A percentile compares a stretch with the other conserved stretches of the same genome.
phyloP scores from a whole-genome alignment of 2,113 vertebrate genomes.

The Pangasianodon gigas region DNA sequence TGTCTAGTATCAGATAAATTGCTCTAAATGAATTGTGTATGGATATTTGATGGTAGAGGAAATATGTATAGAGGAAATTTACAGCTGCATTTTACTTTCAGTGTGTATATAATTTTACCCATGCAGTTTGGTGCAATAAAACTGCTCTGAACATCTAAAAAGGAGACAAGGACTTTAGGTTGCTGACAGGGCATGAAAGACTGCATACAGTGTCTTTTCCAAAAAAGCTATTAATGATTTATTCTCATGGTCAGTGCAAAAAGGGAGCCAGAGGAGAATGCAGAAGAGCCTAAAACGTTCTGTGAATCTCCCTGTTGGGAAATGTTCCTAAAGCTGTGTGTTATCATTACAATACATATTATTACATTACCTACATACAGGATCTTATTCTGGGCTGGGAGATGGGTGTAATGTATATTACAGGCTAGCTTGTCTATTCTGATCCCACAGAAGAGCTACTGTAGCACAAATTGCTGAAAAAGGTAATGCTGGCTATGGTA shows the following conservation, averaged over 20 bases:
- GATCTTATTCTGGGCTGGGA: too few relatives aligned
- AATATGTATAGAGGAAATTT: neutral
- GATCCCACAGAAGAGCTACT: too few relatives aligned
- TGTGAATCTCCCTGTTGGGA: slow-evolving; percentile 27
- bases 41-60: neutral
- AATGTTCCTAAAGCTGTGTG: slow-evolving; percentile 10
- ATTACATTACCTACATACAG: too few relatives aligned
- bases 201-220: slow-evolving; percentile 57
- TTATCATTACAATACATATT: neutral
- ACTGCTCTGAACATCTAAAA: slow-evolving; percentile 72
- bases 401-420: too few relatives aligned
- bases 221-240: slow-evolving; percentile 70
- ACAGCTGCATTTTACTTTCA: neutral
- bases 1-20: neutral
- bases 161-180: slow-evolving; percentile 64
- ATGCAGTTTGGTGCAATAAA: slow-evolving; percentile 60
- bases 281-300: slow-evolving; percentile 27
- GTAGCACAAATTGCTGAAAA: too few relatives aligned
- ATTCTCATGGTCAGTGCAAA: slow-evolving; percentile 68
- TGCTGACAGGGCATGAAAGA: slow-evolving; percentile 71
- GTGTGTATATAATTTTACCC: slow-evolving; percentile 63
- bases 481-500: too few relatives aligned
- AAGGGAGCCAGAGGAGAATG: slow-evolving; percentile 48
- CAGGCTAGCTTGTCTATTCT: too few relatives aligned
- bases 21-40: neutral